Evolutionary conservation across 2,888 invertebrate species (phyloP), one percentile per base, ranked within the genome.

Genomic region (Ligdia adustata): DNA sequence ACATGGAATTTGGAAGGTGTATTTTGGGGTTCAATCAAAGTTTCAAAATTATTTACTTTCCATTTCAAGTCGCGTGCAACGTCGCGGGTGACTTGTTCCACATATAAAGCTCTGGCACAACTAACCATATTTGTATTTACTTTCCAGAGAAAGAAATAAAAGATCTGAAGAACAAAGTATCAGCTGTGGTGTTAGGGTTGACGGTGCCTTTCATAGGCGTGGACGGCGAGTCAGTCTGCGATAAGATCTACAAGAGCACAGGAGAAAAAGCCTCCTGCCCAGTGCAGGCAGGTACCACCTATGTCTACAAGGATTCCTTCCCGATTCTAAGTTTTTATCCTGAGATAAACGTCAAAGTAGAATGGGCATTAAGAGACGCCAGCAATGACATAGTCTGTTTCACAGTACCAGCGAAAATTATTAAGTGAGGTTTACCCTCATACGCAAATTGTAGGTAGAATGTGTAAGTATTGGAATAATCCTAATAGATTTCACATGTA

Each of bases 161-260:
- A 0, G 76, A 74, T 0, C 39, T 96, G 31, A 91, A 39, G 29
- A 94, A 94, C 48, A 72, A 81, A 4, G 95, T 96, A 3, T 78
- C 75, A 51, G 96, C 94, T 0, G 79, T 89, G 0, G 87, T 96
- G 9, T 69, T 92, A 1, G 93, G 93, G 0, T 69, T 95, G 0
- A 86, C 91, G 0, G 66, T 96, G 37, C 96, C 96, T 0, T 96
- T 96, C 72, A 69, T 95, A 5, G 96, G 96, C 4, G 95, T 95
- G 7, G 94, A 96, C 70, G 94, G 94, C 6, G 86, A 82, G 13
- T 90, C 92, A 37, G 93, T 95, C 16, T 96, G 96, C 64, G 84
- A 90, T 12, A 91, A 93, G 57, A 79, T 96, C 33, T 93, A 78
- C 55, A 75, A 72, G 0, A 82, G 81, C 43, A 90, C 91, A 49